Evolutionary conservation across 2,888 invertebrate genomes (phyloP).

Genomic region (Platynereis dumerilii): DNA sequence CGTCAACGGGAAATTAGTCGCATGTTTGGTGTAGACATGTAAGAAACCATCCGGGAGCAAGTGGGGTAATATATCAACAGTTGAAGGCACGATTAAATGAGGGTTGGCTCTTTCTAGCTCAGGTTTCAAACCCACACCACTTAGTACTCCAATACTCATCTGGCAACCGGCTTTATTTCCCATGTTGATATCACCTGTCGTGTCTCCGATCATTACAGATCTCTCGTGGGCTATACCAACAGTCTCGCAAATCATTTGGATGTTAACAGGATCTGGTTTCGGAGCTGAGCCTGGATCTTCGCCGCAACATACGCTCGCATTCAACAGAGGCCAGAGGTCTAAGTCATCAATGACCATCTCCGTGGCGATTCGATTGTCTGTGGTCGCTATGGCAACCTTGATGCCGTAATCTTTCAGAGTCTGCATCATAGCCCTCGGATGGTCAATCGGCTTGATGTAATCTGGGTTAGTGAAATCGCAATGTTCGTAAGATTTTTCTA

Average conservation of each 20-base stretch:
- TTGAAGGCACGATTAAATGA: slow-evolving; percentile 45
- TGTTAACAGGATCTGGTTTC: slow-evolving; percentile 62
- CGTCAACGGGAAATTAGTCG: too few relatives aligned
- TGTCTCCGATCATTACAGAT: slow-evolving; percentile 65
- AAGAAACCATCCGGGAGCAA: slow-evolving; percentile 2
- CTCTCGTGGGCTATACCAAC: slow-evolving; percentile 46
- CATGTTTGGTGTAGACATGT: too few relatives aligned
- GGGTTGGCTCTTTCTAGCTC: slow-evolving; percentile 48
- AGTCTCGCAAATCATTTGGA: slow-evolving; percentile 54
- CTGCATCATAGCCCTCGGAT: slow-evolving; percentile 23
- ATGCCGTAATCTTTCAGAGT: slow-evolving; percentile 57
- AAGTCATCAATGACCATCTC: too few relatives aligned
- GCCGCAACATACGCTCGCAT: slow-evolving; percentile 58
- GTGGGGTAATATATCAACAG: slow-evolving; percentile 46
- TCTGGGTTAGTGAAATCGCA: slow-evolving; percentile 2
- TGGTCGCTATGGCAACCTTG: slow-evolving; percentile 65
- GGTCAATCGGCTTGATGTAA: slow-evolving; percentile 20
- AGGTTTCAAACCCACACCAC: slow-evolving; percentile 48
- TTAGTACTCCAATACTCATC: slow-evolving; percentile 63
- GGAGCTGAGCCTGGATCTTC: slow-evolving; percentile 62
- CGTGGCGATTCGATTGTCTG: slow-evolving; percentile 54
- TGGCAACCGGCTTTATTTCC: slow-evolving; percentile 61
- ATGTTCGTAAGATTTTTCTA: neutral
- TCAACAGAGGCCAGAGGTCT: slow-evolving; percentile 41
- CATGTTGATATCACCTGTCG: slow-evolving; percentile 63